Conservation (phyloP, 2,888 invertebrate genomes). For the Zeuzera pyrina region DNA sequence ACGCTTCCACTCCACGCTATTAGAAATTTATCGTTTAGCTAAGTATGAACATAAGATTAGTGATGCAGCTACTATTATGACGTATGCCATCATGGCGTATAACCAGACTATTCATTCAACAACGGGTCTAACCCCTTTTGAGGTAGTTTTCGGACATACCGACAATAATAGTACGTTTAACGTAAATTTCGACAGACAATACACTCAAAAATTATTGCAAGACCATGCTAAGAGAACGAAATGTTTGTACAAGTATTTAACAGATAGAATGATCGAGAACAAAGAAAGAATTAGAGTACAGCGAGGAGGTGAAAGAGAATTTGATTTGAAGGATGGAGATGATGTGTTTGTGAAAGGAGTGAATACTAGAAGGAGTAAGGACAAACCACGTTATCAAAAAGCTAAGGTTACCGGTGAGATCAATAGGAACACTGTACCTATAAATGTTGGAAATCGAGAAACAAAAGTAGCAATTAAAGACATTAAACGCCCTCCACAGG, state of each 20-base stretch:
- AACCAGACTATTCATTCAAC: constrained; percentile 18
- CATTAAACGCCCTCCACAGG: too few relatives aligned
- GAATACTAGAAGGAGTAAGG: too few relatives aligned
- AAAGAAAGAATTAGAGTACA: constrained; percentile 12
- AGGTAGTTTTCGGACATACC: constrained; percentile 20
- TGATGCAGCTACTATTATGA: constrained; percentile 19
- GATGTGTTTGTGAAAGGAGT: too few relatives aligned
- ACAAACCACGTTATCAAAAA: too few relatives aligned
- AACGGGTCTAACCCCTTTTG: constrained; percentile 17
- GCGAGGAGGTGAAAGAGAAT: too few relatives aligned
- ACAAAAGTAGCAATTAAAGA: too few relatives aligned
- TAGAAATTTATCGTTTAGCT: constrained; percentile 21
- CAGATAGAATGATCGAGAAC: constrained; percentile 7
- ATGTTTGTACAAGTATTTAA: constrained; percentile 13
- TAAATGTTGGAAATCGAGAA: too few relatives aligned
- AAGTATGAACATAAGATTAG: constrained; percentile 17
- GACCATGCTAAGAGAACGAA: constrained; percentile 18
- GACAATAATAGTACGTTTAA: too few relatives aligned
- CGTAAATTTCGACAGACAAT: constrained; percentile 14
- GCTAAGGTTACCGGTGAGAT: too few relatives aligned
- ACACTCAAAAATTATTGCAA: constrained; percentile 12
- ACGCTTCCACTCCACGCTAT: constrained; percentile 19
- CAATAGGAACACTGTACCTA: too few relatives aligned
- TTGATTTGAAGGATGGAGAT: too few relatives aligned
- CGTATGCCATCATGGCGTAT: constrained; percentile 19